Conservation (phyloP, 2,888 invertebrate genomes). For the Sinopyrophorus schimmeli region DNA sequence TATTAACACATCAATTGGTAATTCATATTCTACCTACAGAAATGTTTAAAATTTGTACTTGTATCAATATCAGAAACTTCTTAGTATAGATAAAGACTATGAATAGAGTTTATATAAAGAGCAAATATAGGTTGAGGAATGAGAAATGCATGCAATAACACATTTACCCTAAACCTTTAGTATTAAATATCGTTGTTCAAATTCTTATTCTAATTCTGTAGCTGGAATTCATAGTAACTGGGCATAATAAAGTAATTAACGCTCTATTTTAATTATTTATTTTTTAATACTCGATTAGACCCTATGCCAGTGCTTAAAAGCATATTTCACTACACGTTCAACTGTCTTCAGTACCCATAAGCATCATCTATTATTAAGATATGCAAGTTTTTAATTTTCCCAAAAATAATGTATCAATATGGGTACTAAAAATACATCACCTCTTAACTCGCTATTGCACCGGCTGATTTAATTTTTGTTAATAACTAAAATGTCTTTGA, state of each 20-base stretch:
- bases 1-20: conserved; percentile 13
- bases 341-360: conserved; percentile 23
- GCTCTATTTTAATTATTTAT: conserved; percentile 16
- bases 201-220: conserved; percentile 27
- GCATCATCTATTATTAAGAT: conserved; percentile 21
- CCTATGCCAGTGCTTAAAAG: conserved; percentile 31
- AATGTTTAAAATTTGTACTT: conserved; percentile 36
- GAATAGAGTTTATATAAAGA: conserved; percentile 13
- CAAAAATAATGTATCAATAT: conserved; percentile 23
- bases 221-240: conserved; percentile 35
- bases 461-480: conserved; percentile 18
- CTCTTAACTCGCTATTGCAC: conserved; percentile 22
- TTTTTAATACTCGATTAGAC: conserved; percentile 26
- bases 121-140: conserved; percentile 8
- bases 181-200: conserved; percentile 29
- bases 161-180: conserved; percentile 32
- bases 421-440: conserved; percentile 24
- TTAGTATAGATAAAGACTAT: conserved; percentile 14
- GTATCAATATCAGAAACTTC: conserved; percentile 34
- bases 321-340: conserved; percentile 24
- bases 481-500: no score
- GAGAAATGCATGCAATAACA: conserved; percentile 38
- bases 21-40: conserved; percentile 13
- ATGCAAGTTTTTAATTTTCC: conserved; percentile 23
- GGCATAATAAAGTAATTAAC: conserved; percentile 15